Percentiles rank a stretch among this genome's conserved stretches.
These are phyloP conservation scores for Amiota minor DNA, from an alignment of 2,888 invertebrate species.

Conservation along the genomic window DNA sequence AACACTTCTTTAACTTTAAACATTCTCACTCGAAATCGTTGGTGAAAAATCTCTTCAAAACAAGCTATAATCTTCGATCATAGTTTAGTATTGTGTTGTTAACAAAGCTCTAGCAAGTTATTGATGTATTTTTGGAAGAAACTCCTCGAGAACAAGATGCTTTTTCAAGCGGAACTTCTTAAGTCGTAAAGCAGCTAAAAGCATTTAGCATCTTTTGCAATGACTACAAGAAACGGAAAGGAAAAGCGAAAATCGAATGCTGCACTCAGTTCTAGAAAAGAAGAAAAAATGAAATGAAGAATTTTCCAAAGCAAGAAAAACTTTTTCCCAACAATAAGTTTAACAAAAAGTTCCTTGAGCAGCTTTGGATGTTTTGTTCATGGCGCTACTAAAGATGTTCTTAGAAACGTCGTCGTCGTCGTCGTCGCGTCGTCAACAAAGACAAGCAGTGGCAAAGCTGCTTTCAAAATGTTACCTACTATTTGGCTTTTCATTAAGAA, in stretches of 20 bases:
- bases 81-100: neutral
- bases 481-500: neutral
- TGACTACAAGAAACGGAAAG: neutral
- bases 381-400: neutral
- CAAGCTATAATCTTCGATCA: neutral
- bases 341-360: slow-evolving; percentile 17
- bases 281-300: neutral
- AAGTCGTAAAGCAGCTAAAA: slow-evolving; percentile 34
- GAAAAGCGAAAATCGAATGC: slow-evolving; percentile 5
- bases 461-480: neutral
- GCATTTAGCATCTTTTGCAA: slow-evolving; percentile 27
- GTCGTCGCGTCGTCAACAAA: slow-evolving; percentile 34
- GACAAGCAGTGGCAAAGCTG: slow-evolving; percentile 54
- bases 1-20: no score
- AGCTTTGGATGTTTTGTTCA: neutral
- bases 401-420: neutral
- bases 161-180: slow-evolving; percentile 37
- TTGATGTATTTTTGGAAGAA: slow-evolving; percentile 20
- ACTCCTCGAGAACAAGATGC: slow-evolving; percentile 38
- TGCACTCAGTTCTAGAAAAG: neutral
- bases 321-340: slow-evolving; percentile 38
- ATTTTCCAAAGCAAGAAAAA: slow-evolving; percentile 39
- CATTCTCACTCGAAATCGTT: no score
- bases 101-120: neutral
- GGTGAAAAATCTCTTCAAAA: neutral